Evolutionary conservation across 2,888 invertebrate genomes (phyloP).

Genomic region (Philereme vetulata): DNA sequence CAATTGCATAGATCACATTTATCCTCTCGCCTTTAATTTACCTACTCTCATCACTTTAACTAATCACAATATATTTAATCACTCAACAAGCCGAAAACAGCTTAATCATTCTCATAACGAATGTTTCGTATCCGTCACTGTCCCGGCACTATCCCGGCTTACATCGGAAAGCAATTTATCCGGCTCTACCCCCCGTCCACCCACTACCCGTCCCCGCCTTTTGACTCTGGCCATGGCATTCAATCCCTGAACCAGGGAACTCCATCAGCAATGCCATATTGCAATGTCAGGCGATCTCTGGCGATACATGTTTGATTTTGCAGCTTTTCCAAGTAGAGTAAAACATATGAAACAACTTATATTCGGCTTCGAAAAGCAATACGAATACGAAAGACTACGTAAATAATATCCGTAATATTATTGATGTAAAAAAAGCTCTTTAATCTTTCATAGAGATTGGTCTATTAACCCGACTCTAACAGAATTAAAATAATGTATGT

Average conservation of each 20-base stretch:
- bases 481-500: no score
- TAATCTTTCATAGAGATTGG: no score
- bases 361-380: no score
- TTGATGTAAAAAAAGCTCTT: no score
- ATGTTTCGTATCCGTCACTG: slow-evolving; percentile 27
- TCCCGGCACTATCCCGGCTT: slow-evolving; percentile 37
- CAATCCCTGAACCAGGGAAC: slow-evolving; percentile 24
- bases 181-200: slow-evolving; percentile 11
- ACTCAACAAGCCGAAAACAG: not conserved
- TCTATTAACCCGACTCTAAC: no score
- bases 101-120: slow-evolving; percentile 19
- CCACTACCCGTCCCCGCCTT: not conserved
- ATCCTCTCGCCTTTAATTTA: no score
- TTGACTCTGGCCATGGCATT: slow-evolving; percentile 1
- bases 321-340: slow-evolving; percentile 1
- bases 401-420: no score
- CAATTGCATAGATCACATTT: no score
- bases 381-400: no score
- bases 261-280: slow-evolving; percentile 29
- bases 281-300: slow-evolving; percentile 26
- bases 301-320: slow-evolving; percentile 14
- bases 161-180: slow-evolving; percentile 42
- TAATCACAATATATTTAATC: no score
- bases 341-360: no score
- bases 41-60: no score